Base-by-base conservation (phyloP, 1,140 invertebrate genomes). In the Zelostemma sp. region DNA sequence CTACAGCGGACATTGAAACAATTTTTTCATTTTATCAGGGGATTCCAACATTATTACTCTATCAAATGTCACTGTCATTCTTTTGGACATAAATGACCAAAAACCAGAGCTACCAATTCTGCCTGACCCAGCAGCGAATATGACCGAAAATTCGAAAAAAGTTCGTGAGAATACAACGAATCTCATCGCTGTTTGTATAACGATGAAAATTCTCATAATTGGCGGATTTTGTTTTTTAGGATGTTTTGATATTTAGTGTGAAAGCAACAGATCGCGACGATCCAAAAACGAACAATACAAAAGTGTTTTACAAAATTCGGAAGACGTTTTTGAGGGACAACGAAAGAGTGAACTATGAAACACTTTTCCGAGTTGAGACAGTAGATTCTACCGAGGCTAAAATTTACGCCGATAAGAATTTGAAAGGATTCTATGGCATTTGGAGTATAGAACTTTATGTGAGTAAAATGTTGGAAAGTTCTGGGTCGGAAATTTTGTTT, bases 31-130 rank as follows among this genome's bases (percentile, higher is more conserved):
- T 43, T 28, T 11, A 6, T 6, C 15, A 69, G 67, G 43, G 41
- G 58, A 70, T 54, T 55, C 64, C 6, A 70, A 73, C 69, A 6
- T 38, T 50, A 73, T 67, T 45, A 50, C 58, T 35, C 11, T 35
- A 15, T 65, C 58, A 6, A 72, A 75, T 25, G 74, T 88, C 4
- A 75, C 77, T 1, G 81, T 88, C 0, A 74, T 85, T 1, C 69
- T 89, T 21, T 60, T 84, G 41, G 88, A 89, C 62, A 83, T 88
- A 1, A 88, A 89, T 70, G 87, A 89, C 72, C 87, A 88, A 61
- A 82, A 83, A 2, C 88, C 88, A 0, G 76, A 82, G 45, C 62
- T 88, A 55, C 87, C 85, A 0, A 41, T 70, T 0, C 73, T 74
- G 0, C 25, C 68, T 1, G 57, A 76, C 3, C 59, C 66, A 0